phyloP scores from a whole-genome alignment of 2,113 vertebrate genomes.

The Takifugu bimaculatus region DNA sequence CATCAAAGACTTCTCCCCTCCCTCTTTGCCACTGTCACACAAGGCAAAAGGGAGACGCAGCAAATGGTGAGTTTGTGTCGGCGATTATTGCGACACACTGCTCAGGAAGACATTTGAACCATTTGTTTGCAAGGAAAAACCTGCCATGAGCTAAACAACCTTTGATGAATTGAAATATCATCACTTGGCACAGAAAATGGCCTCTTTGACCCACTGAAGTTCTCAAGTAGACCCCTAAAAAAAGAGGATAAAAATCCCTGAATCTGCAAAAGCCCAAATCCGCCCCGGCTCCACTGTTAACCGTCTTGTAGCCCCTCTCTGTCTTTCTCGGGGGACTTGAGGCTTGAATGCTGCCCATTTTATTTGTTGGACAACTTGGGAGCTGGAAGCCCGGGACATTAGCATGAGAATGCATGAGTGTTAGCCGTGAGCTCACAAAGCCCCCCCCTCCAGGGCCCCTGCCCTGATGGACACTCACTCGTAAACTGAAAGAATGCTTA shows the following conservation, averaged over 20 bases:
- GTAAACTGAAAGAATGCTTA: constrained; percentile 94
- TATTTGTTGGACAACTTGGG: constrained; percentile 93
- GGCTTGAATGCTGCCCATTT: constrained; percentile 92
- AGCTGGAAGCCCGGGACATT: constrained; percentile 87
- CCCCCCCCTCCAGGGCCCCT: constrained; percentile 74
- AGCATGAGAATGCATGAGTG: constrained; percentile 90
- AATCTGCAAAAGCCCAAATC: constrained; percentile 57
- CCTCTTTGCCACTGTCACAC: constrained; percentile 27
- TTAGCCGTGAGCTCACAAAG: constrained; percentile 93
- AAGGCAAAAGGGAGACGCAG: constrained; percentile 50
- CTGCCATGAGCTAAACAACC: constrained; percentile 56
- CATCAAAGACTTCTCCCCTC: constrained; percentile 42
- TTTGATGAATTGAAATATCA: constrained; percentile 71
- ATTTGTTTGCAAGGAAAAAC: constrained; percentile 59
- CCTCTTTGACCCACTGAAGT: constrained; percentile 56
- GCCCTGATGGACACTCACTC: constrained; percentile 92
- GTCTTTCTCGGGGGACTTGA: constrained; percentile 72
- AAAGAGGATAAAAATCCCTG: constrained; percentile 28
- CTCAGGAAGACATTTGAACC: constrained; percentile 46
- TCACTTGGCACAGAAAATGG: constrained; percentile 39
- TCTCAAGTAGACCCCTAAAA: constrained; percentile 55
- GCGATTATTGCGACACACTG: constrained; percentile 55
- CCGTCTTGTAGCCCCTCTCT: constrained; percentile 70
- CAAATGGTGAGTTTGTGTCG: constrained; percentile 61
- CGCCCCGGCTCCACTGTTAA: constrained; percentile 68